phyloP scores from a whole-genome alignment of 2,888 invertebrate genomes.

The Shargacucullia verbasci region DNA sequence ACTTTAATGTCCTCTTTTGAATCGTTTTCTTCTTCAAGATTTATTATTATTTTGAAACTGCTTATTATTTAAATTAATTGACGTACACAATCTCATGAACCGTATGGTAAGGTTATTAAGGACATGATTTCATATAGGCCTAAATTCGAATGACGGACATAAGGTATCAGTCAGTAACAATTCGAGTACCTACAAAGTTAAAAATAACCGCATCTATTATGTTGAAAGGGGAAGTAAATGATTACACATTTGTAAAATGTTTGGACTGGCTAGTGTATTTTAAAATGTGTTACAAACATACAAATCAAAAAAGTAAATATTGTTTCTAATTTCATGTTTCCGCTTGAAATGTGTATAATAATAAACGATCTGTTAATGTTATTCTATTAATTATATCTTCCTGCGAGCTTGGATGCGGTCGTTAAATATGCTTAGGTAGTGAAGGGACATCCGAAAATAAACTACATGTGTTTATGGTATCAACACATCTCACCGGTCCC shows the following conservation, averaged over 20 bases:
- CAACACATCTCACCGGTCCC: constrained; percentile 50
- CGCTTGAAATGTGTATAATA: constrained; percentile 71
- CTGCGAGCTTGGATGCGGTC: constrained; percentile 72
- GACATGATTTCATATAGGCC: too few species aligned
- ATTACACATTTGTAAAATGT: constrained; percentile 43
- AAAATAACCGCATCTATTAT: constrained; percentile 22
- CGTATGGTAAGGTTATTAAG: too few species aligned
- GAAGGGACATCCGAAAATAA: constrained; percentile 79
- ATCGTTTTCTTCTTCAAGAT: constrained; percentile 42
- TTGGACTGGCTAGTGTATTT: constrained; percentile 39
- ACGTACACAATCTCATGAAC: too few species aligned
- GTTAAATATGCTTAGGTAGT: constrained; percentile 72
- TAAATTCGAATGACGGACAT: not conserved
- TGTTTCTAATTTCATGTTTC: constrained; percentile 74
- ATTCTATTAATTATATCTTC: constrained; percentile 83
- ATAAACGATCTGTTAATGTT: constrained; percentile 80
- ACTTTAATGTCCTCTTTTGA: constrained; percentile 49
- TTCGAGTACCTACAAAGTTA: constrained; percentile 17
- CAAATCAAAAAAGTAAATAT: constrained; percentile 67
- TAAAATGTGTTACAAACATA: constrained; percentile 60
- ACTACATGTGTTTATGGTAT: constrained; percentile 76
- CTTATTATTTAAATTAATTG: too few species aligned
- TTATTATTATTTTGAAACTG: constrained; percentile 4
- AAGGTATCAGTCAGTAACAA: not conserved
- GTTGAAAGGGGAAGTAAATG: constrained; percentile 25